A percentile compares a stretch with the other conserved stretches of the same genome.
phyloP scores from a whole-genome alignment of 2,113 vertebrate species.

The Arizona elegans region DNA sequence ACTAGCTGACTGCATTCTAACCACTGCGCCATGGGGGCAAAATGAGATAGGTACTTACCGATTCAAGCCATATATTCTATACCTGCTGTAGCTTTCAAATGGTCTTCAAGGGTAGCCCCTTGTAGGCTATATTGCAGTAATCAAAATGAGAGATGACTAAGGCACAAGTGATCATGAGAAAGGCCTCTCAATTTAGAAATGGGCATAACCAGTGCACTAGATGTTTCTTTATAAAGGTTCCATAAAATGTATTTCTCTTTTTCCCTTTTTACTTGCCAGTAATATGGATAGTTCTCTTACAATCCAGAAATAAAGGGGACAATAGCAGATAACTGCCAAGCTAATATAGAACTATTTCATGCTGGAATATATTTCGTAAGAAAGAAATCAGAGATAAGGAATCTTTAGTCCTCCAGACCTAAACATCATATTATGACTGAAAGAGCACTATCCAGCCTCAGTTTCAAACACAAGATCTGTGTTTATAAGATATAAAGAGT shows the following conservation, averaged over 20 bases:
- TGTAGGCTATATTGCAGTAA: background rate
- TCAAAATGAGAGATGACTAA: background rate
- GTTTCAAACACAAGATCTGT: background rate
- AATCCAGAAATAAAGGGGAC: background rate
- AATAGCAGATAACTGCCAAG: background rate
- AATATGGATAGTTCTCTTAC: background rate
- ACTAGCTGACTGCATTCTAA: too few relatives aligned
- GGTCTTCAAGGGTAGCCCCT: background rate
- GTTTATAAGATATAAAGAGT: background rate
- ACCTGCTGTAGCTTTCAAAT: background rate
- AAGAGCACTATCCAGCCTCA: background rate
- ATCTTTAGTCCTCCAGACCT: background rate
- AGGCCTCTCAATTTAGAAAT: background rate
- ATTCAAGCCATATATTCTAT: background rate
- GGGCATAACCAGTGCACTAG: background rate
- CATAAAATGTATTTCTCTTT: background rate
- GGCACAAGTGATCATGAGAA: background rate
- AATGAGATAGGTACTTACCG: background rate
- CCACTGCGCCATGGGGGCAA: too few relatives aligned
- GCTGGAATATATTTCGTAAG: background rate
- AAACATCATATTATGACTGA: background rate
- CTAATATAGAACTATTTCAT: background rate
- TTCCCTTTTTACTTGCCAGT: background rate
- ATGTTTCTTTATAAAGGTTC: background rate
- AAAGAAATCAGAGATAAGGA: background rate